phyloP scores from a whole-genome alignment of 1,140 invertebrate species.

The Daktulosphaira vitifoliae region DNA sequence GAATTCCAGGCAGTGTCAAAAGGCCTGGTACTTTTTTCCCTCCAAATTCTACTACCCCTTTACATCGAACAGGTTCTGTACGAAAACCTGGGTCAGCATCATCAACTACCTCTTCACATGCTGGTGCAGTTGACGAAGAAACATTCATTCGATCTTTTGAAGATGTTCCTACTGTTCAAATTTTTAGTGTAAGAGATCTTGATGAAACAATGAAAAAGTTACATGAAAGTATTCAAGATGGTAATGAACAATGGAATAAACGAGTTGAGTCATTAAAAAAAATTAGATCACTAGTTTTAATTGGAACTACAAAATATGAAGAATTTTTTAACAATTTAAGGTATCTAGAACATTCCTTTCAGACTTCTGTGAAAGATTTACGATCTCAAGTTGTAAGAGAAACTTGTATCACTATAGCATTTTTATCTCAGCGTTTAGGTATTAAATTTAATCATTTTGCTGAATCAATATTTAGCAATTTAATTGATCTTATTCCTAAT shows the following conservation, averaged over 20 bases:
- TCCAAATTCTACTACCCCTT: constrained; percentile 17
- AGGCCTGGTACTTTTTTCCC: constrained; percentile 20
- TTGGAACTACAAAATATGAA: constrained; percentile 68
- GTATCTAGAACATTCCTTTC: constrained; percentile 68
- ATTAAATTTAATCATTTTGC: constrained; percentile 78
- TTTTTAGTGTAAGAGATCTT: constrained; percentile 76
- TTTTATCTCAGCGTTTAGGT: constrained; percentile 72
- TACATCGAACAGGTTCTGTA: constrained; percentile 28
- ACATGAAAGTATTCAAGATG: constrained; percentile 64
- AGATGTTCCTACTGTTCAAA: constrained; percentile 66
- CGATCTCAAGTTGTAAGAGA: constrained; percentile 84
- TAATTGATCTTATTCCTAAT: constrained; percentile 90
- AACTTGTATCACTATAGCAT: constrained; percentile 88
- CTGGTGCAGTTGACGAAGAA: constrained; percentile 81
- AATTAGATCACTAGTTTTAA: constrained; percentile 68
- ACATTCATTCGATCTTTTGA: constrained; percentile 79
- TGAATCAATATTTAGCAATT: constrained; percentile 65
- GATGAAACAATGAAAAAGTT: constrained; percentile 73
- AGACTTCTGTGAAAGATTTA: constrained; percentile 79
- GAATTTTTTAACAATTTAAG: constrained; percentile 75
- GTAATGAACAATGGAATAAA: constrained; percentile 86
- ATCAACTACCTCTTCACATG: constrained; percentile 44
- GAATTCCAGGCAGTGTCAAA: constrained; percentile 27
- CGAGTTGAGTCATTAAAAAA: constrained; percentile 80
- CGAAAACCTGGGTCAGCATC: constrained; percentile 34